These are phyloP conservation scores for Altica lythri DNA, from an alignment of 2,888 invertebrate genomes.

Conservation along the genomic window DNA sequence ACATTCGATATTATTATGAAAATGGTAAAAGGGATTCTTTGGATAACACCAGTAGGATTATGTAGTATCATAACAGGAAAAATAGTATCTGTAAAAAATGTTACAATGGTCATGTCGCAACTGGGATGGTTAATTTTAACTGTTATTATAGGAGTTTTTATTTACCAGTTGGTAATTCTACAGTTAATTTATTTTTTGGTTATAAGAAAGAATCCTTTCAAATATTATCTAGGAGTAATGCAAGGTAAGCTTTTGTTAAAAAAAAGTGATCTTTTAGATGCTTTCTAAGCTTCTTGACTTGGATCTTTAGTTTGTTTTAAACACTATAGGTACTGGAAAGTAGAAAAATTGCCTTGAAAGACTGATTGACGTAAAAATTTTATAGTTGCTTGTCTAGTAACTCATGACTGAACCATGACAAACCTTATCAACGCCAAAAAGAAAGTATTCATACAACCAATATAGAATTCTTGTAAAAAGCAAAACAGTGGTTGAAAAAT, in stretches of 20 bases:
- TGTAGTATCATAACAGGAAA: slow-evolving; percentile 84
- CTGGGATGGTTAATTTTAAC: slow-evolving; percentile 80
- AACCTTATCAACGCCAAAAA: too few relatives aligned
- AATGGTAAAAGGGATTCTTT: slow-evolving; percentile 89
- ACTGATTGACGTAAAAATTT: too few relatives aligned
- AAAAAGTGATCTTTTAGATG: too few relatives aligned
- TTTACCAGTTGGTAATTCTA: slow-evolving; percentile 84
- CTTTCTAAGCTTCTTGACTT: too few relatives aligned
- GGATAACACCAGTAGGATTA: slow-evolving; percentile 87
- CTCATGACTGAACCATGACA: too few relatives aligned
- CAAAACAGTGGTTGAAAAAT: too few relatives aligned
- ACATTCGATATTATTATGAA: slow-evolving; percentile 91
- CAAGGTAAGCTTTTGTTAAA: slow-evolving; percentile 26
- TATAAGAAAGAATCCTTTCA: slow-evolving; percentile 82
- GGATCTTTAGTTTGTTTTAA: too few relatives aligned
- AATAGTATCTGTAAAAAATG: slow-evolving; percentile 72
- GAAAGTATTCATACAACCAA: too few relatives aligned
- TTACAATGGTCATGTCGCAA: slow-evolving; percentile 69
- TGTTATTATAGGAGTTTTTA: slow-evolving; percentile 77
- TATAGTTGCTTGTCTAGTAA: too few relatives aligned
- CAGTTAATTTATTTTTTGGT: slow-evolving; percentile 82
- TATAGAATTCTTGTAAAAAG: too few relatives aligned
- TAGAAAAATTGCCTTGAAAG: too few relatives aligned
- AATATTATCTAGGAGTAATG: slow-evolving; percentile 77
- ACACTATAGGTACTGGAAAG: too few relatives aligned